These are phyloP conservation scores for Microchrysa polita DNA, from an alignment of 2,888 invertebrate genomes.

Conservation along the genomic window DNA sequence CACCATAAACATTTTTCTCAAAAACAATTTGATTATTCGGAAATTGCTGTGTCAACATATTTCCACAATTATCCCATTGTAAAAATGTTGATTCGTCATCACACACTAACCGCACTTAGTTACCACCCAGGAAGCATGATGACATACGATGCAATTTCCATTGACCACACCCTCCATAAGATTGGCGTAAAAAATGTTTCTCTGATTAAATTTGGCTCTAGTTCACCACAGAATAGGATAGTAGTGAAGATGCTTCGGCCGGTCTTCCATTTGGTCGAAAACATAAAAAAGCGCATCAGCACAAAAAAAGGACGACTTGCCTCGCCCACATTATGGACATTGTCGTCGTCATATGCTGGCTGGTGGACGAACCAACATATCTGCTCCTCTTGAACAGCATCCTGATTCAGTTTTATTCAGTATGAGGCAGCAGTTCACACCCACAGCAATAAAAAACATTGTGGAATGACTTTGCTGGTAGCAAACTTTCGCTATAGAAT, in stretches of 20 bases:
- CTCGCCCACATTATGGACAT: conserved; percentile 11
- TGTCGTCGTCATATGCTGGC: conserved; percentile 8
- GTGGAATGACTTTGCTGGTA: background rate
- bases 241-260: background rate
- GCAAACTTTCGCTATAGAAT: too few relatives aligned
- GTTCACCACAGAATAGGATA: background rate
- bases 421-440: background rate
- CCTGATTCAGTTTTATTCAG: background rate
- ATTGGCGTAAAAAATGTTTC: background rate
- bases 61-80: background rate
- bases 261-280: background rate
- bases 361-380: background rate
- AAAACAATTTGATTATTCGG: background rate
- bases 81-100: conserved; percentile 9
- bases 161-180: background rate
- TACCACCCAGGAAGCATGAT: conserved; percentile 2
- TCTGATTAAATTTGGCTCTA: conserved; percentile 2
- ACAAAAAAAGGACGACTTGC: conserved; percentile 1
- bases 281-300: background rate
- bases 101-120: background rate
- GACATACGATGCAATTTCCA: conserved; percentile 9
- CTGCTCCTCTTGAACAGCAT: background rate
- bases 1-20: too few relatives aligned
- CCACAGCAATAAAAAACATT: conserved; percentile 3
- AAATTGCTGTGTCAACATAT: conserved; percentile 4